phyloP scores from a whole-genome alignment of 2,888 invertebrate genomes.

The Polyploca ridens region DNA sequence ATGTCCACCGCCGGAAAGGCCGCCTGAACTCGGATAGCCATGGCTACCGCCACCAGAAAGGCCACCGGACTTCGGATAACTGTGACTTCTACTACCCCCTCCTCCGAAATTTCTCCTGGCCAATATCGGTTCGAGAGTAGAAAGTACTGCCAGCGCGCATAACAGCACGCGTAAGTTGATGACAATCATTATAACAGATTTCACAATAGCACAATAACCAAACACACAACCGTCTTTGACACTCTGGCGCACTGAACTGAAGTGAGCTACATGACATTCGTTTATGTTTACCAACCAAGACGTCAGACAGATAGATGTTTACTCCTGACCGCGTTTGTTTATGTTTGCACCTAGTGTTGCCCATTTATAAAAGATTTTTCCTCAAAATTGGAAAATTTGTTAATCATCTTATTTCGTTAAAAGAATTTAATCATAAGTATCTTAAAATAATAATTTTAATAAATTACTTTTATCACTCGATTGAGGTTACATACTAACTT shows the following conservation, averaged over 20 bases:
- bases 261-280: background rate
- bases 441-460: too few species aligned
- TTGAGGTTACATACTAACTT: too few species aligned
- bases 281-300: background rate
- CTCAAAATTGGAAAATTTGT: background rate
- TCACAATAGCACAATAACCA: conserved; percentile 23
- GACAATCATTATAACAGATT: conserved; percentile 47
- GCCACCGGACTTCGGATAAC: conserved; percentile 47
- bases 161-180: conserved; percentile 51
- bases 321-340: background rate
- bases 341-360: background rate
- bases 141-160: conserved; percentile 55
- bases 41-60: conserved; percentile 45
- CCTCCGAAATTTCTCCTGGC: conserved; percentile 40
- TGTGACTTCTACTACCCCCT: conserved; percentile 35
- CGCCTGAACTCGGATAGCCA: conserved; percentile 39
- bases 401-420: too few species aligned
- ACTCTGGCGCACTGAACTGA: conserved; percentile 46
- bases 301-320: background rate
- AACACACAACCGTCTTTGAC: conserved; percentile 30
- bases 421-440: too few species aligned
- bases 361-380: background rate
- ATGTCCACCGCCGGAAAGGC: conserved; percentile 30
- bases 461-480: too few species aligned
- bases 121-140: conserved; percentile 39